Conservation (phyloP, 1,140 invertebrate genomes). For the Potamilus streckersoni region DNA sequence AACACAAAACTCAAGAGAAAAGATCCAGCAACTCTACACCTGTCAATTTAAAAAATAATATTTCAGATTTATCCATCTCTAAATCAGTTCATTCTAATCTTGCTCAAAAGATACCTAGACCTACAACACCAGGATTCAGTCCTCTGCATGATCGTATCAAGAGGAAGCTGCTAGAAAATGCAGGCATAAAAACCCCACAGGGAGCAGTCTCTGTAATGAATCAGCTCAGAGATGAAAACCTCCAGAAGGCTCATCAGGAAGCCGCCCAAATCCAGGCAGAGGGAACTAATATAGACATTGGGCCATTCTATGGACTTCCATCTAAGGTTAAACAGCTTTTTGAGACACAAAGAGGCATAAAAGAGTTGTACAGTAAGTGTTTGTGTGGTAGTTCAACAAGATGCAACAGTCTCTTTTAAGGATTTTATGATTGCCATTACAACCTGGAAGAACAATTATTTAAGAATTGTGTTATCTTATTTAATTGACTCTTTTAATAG, state of each 20-base stretch:
- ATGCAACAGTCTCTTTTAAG: neutral
- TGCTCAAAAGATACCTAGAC: no score
- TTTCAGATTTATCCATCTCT: no score
- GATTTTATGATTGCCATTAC: neutral
- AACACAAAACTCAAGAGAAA: no score
- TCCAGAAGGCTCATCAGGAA: conserved; percentile 30
- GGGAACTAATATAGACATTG: conserved; percentile 43
- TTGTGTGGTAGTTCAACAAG: neutral
- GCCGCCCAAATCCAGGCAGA: conserved; percentile 42
- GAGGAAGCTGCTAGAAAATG: conserved; percentile 38
- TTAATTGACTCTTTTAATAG: neutral
- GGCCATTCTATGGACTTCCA: conserved; percentile 80
- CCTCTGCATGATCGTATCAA: no score
- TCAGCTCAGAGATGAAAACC: conserved; percentile 35
- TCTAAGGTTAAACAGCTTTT: conserved; percentile 75
- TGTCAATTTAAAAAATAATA: no score
- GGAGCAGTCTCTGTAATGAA: conserved; percentile 35
- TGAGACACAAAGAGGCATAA: conserved; percentile 76
- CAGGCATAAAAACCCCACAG: conserved; percentile 26
- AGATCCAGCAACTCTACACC: no score
- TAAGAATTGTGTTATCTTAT: neutral
- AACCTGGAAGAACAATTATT: neutral
- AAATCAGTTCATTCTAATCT: no score
- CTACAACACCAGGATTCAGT: no score
- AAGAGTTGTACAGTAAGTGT: conserved; percentile 57